A percentile compares a stretch with the other conserved stretches of the same genome.
phyloP scores from a whole-genome alignment of 2,797 vertebrate genomes.

The Alfaro cultratus region DNA sequence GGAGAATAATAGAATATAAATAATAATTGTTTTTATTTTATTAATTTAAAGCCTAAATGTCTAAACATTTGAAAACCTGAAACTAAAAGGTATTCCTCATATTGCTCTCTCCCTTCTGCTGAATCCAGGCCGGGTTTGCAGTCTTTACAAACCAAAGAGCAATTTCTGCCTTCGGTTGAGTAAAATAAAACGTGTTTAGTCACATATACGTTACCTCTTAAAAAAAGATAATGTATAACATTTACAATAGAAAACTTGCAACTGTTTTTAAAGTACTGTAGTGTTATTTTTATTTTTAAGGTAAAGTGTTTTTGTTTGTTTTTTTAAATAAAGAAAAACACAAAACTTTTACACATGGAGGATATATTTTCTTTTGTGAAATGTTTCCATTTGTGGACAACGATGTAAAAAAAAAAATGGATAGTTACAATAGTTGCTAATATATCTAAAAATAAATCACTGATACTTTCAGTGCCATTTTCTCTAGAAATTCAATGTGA shows the following conservation, averaged over 20 bases:
- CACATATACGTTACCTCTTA: not conserved
- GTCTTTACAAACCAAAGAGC: not conserved
- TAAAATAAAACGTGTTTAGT: not conserved
- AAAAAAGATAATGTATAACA: not conserved
- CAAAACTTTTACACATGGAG: not conserved
- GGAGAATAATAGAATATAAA: not conserved
- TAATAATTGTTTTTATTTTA: not conserved
- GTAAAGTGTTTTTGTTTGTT: not conserved
- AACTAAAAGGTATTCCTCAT: not conserved
- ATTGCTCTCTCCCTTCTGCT: not conserved
- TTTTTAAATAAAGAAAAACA: not conserved
- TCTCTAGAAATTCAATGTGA: not conserved
- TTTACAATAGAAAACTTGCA: not conserved
- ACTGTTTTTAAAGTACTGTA: not conserved
- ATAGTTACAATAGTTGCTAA: not conserved
- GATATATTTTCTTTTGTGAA: not conserved
- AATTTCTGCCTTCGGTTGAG: not conserved
- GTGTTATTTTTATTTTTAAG: not conserved
- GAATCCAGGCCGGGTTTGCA: not conserved
- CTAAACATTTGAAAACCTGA: not conserved
- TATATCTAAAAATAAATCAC: not conserved
- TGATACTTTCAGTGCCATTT: not conserved
- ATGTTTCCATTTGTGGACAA: too few relatives aligned
- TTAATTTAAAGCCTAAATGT: not conserved
- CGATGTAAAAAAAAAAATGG: too few relatives aligned